A percentile compares a stretch with the other conserved stretches of the same genome.
phyloP scores from a whole-genome alignment of 2,888 invertebrate genomes.

The Halictus ligatus region DNA sequence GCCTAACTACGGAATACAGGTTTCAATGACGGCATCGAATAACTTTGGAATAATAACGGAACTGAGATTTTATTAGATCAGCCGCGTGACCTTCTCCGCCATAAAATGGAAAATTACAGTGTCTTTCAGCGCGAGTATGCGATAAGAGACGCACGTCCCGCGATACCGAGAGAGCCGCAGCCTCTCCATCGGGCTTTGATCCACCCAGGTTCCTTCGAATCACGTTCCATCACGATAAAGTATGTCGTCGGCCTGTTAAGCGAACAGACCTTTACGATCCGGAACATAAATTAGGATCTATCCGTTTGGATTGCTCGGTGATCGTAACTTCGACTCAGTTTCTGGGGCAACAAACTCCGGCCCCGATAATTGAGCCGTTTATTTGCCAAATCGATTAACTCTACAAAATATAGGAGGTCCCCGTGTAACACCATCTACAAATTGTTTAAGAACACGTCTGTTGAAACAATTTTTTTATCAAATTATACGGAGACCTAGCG shows the following conservation, averaged over 20 bases:
- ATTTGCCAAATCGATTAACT: too few relatives aligned
- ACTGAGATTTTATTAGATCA: not conserved
- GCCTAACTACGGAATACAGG: not conserved
- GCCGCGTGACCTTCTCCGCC: not conserved
- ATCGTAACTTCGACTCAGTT: not conserved
- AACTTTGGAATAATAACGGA: not conserved
- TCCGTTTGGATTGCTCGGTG: not conserved
- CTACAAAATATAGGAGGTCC: too few relatives aligned
- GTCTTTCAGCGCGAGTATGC: constrained; percentile 2
- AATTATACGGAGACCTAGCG: too few relatives aligned
- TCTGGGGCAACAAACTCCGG: not conserved
- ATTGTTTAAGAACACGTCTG: too few relatives aligned
- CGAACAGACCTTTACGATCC: constrained; percentile 42
- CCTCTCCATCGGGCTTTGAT: constrained; percentile 44
- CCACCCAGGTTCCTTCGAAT: constrained; percentile 41
- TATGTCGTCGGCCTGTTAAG: constrained; percentile 44
- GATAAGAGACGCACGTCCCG: constrained; percentile 20
- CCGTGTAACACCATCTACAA: too few relatives aligned
- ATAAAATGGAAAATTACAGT: not conserved
- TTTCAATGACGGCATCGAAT: not conserved
- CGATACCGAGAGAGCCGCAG: constrained; percentile 31
- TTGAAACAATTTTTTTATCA: too few relatives aligned
- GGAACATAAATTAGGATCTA: constrained; percentile 42
- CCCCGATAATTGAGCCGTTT: not conserved
- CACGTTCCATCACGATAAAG: constrained; percentile 55